phyloP scores from a whole-genome alignment of 2,888 invertebrate genomes.

The Hypsopygia costalis region DNA sequence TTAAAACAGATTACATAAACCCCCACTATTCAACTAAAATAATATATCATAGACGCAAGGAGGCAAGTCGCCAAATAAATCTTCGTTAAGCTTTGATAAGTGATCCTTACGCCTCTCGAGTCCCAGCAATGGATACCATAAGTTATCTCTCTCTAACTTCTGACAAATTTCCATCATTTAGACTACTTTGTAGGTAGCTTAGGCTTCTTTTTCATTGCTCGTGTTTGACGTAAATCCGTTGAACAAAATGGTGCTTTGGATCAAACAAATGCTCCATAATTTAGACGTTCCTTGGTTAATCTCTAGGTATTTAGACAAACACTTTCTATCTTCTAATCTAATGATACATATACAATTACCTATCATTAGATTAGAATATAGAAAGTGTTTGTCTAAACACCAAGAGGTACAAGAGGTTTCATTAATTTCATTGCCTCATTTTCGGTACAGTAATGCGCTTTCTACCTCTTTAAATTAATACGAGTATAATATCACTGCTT shows the following conservation, averaged over 20 bases:
- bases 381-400: too few species aligned
- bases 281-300: not conserved
- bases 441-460: too few species aligned
- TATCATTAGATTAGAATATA: too few species aligned
- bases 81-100: conserved; percentile 56
- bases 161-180: conserved; percentile 10
- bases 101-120: conserved; percentile 36
- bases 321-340: too few species aligned
- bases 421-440: too few species aligned
- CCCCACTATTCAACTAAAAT: not conserved
- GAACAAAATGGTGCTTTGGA: not conserved
- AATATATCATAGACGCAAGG: conserved; percentile 20
- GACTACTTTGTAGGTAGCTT: conserved; percentile 7
- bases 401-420: too few species aligned
- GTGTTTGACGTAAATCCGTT: not conserved
- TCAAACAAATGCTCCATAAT: not conserved
- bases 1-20: not conserved
- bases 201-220: conserved; percentile 1
- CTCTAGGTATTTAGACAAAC: too few species aligned
- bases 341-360: too few species aligned
- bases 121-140: conserved; percentile 42
- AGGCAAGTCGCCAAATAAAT: conserved; percentile 43
- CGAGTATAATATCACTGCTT: too few species aligned
- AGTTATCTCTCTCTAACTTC: conserved; percentile 36
- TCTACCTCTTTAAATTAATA: too few species aligned